Evolutionary conservation across 1,140 invertebrate species (phyloP).

Genomic region (Drosophila nebulosa): DNA sequence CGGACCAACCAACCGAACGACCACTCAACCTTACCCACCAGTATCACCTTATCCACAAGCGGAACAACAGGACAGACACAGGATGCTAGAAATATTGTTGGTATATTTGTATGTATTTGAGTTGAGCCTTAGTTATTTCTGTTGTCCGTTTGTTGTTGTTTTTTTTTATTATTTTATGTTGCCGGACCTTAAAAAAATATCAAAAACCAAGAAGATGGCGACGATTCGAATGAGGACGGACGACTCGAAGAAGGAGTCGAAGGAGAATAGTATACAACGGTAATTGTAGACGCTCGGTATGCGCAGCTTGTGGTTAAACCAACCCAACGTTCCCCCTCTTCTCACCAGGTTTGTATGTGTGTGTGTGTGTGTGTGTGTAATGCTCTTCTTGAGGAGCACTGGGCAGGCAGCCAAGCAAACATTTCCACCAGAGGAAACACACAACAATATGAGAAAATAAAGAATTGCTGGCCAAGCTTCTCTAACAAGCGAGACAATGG

Average conservation of each 20-base stretch:
- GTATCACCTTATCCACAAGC: neutral
- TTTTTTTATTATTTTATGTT: neutral
- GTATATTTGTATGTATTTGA: slow-evolving; percentile 25
- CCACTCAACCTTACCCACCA: neutral
- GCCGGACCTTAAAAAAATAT: slow-evolving; percentile 13
- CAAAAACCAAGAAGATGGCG: neutral
- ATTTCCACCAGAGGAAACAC: slow-evolving; percentile 63
- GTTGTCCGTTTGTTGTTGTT: slow-evolving; percentile 13
- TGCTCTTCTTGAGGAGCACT: slow-evolving; percentile 55
- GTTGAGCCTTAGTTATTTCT: slow-evolving; percentile 11
- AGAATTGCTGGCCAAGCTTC: slow-evolving; percentile 38
- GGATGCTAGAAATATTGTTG: slow-evolving; percentile 4
- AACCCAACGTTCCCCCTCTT: slow-evolving; percentile 4
- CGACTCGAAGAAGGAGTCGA: no score
- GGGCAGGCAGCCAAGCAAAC: slow-evolving; percentile 65
- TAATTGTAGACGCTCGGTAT: slow-evolving; percentile 73
- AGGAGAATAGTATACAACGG: slow-evolving; percentile 29
- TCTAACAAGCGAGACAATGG: slow-evolving; percentile 73
- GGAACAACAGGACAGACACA: neutral
- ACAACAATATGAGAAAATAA: slow-evolving; percentile 50
- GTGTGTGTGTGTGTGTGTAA: slow-evolving; percentile 50
- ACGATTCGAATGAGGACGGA: neutral
- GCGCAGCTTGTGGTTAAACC: slow-evolving; percentile 68
- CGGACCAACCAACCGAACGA: neutral
- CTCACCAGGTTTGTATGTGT: slow-evolving; percentile 5